Conservation (phyloP, 92 coral and sea anemone genomes). For the Porites cylindrica region DNA sequence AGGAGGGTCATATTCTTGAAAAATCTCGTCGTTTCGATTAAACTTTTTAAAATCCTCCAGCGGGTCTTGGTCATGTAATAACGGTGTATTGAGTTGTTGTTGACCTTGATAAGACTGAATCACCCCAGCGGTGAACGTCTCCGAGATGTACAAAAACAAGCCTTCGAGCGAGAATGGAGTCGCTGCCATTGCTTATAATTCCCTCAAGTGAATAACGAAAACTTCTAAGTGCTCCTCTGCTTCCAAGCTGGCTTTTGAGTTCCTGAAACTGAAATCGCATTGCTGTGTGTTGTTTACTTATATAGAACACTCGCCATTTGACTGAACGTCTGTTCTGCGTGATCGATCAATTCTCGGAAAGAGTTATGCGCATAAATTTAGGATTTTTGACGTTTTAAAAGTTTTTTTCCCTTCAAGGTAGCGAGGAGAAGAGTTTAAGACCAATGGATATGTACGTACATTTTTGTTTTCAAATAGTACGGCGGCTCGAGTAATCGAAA, state of each 20-base stretch:
- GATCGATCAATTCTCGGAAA: slow-evolving; percentile 1
- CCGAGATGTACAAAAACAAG: background rate
- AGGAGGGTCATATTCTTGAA: slow-evolving; percentile 62
- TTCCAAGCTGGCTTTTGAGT: too few species aligned
- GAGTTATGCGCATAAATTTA: background rate
- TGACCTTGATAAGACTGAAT: background rate
- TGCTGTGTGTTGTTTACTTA: background rate
- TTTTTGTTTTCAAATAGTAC: too few species aligned
- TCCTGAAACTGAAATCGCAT: too few species aligned
- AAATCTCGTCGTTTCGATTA: slow-evolving; percentile 52
- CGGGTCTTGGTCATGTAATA: background rate
- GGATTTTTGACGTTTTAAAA: background rate
- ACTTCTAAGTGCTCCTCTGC: too few species aligned
- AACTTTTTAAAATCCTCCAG: slow-evolving; percentile 38
- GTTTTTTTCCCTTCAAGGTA: too few species aligned
- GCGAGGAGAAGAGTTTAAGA: too few species aligned
- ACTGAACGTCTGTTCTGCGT: too few species aligned
- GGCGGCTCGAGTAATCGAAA: too few species aligned
- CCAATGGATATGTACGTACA: too few species aligned
- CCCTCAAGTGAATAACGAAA: background rate
- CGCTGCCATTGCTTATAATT: background rate
- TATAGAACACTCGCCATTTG: background rate
- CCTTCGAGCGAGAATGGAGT: background rate
- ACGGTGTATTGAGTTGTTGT: background rate
- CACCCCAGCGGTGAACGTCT: background rate